phyloP scores from a whole-genome alignment of 1,140 invertebrate genomes.

The Macrobrachium nipponense region DNA sequence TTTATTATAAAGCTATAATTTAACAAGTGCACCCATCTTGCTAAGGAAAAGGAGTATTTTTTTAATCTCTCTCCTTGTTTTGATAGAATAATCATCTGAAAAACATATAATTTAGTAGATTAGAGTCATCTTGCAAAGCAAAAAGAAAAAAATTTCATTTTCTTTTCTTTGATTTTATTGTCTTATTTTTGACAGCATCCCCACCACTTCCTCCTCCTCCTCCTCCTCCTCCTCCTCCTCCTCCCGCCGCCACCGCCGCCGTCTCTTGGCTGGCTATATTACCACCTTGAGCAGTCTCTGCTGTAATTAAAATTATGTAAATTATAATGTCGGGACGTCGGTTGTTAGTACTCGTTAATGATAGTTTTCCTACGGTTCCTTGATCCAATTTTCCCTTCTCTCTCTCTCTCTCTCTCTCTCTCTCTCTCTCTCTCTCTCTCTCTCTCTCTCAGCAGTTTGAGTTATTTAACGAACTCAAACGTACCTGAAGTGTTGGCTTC shows the following conservation, averaged over 20 bases:
- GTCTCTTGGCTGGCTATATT: neutral
- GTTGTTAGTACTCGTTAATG: too few species aligned
- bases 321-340: neutral
- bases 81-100: too few species aligned
- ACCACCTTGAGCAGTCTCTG: neutral
- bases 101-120: too few species aligned
- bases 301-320: slow-evolving; percentile 1
- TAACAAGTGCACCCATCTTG: too few species aligned
- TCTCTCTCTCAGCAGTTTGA: neutral
- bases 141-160: too few species aligned
- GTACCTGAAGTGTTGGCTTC: too few species aligned
- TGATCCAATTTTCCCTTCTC: neutral
- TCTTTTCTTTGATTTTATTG: neutral
- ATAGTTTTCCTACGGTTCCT: neutral
- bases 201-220: neutral
- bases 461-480: neutral
- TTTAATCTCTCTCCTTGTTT: too few species aligned
- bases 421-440: slow-evolving; percentile 40
- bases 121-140: too few species aligned
- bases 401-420: slow-evolving; percentile 41
- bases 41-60: too few species aligned
- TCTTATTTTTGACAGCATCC: neutral
- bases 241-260: neutral
- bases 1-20: too few species aligned
- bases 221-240: neutral